phyloP scores from a whole-genome alignment of 2,888 invertebrate genomes.

The Creontiades dilutus region DNA sequence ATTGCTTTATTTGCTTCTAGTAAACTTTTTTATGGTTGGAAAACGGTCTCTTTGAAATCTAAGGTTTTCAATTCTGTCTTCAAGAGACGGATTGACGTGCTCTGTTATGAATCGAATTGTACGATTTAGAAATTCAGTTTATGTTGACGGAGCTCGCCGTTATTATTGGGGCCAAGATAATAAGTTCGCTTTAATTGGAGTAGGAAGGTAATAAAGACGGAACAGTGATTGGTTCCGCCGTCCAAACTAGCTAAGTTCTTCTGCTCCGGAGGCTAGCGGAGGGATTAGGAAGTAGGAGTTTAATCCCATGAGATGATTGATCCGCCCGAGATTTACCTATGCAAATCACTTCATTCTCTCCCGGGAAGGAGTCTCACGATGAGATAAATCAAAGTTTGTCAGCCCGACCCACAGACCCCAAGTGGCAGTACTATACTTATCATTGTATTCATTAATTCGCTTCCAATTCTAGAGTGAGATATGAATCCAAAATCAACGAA shows the following conservation, averaged over 20 bases:
- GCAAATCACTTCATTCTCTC: conserved; percentile 2
- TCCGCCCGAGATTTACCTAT: conserved; percentile 31
- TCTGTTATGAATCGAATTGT: too few species aligned
- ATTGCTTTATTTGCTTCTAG: too few species aligned
- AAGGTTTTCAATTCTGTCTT: too few species aligned
- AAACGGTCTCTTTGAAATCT: too few species aligned
- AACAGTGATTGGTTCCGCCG: neutral
- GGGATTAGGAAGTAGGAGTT: conserved; percentile 1
- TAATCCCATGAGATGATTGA: conserved; percentile 8
- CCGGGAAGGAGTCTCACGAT: neutral
- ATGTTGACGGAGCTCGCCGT: too few species aligned
- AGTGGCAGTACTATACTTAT: conserved; percentile 23
- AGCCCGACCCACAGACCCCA: neutral
- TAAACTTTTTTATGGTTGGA: too few species aligned
- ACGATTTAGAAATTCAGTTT: too few species aligned
- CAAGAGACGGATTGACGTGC: too few species aligned
- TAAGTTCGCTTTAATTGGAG: too few species aligned
- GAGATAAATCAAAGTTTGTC: conserved; percentile 11
- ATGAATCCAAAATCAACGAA: neutral
- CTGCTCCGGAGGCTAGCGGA: neutral
- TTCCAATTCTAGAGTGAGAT: neutral
- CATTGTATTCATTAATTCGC: conserved; percentile 36
- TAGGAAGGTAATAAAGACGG: neutral
- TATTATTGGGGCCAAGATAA: too few species aligned
- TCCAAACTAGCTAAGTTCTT: neutral